A percentile compares a stretch with the other conserved stretches of the same genome.
These are phyloP conservation scores for Lipotes vexillifer DNA, from an alignment of 2,113 vertebrate species.

Conservation along the genomic window DNA sequence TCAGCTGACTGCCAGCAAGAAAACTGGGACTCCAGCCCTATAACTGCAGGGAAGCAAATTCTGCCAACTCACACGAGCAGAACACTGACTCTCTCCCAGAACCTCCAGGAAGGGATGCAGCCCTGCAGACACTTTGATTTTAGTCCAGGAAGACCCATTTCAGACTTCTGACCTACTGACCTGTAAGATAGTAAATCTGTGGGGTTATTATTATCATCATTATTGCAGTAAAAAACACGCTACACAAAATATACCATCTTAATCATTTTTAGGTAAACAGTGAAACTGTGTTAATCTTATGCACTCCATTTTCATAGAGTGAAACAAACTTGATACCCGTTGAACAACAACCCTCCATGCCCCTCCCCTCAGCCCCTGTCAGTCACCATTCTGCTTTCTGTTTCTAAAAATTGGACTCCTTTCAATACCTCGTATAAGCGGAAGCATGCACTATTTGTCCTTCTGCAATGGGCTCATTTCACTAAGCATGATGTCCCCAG, in stretches of 20 bases:
- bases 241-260: neutral
- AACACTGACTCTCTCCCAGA: accelerated
- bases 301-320: neutral
- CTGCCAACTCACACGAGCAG: neutral
- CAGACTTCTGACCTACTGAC: neutral
- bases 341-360: neutral
- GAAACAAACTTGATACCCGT: neutral
- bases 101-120: neutral
- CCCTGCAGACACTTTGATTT: neutral
- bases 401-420: neutral
- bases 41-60: neutral
- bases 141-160: neutral
- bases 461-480: neutral
- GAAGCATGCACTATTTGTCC: neutral
- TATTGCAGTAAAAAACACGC: neutral
- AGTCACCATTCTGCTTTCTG: neutral
- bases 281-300: neutral
- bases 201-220: neutral
- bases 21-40: accelerated
- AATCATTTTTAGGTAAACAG: neutral
- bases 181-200: neutral
- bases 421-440: neutral
- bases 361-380: neutral
- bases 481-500: neutral
- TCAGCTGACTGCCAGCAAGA: neutral